Evolutionary conservation across 2,888 invertebrate genomes (phyloP), one percentile per base, ranked within the genome.

Genomic region (Barypeithes pellucidus): DNA sequence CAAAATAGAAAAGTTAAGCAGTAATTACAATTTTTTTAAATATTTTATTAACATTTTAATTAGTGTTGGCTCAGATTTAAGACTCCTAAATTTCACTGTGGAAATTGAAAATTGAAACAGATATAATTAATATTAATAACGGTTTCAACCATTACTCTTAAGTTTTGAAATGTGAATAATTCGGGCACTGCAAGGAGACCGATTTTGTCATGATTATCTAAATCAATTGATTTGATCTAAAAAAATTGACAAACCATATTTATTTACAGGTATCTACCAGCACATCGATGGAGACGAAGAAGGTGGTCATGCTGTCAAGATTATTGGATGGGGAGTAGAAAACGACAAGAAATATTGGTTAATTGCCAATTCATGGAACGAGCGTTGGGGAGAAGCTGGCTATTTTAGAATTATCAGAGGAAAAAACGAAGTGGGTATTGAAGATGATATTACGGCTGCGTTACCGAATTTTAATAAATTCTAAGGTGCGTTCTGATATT

Each of bases 321-420:
- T 96, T 63, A 85, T 96, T 52, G 96, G 97, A n/a, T 97, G 95
- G 94, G 97, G 97, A 47, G 91, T 90, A 0, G 93, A 95, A 76
- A 72, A 77, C 52, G 90, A 89, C 7, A 89, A 89, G 65, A 93
- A 93, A 63, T 97, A 95, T 85, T 97, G 97, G 97, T 89, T 95
- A 29, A 90, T 95, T 79, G 95, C 94, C 68, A 97, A 97, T 88
- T 95, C 95, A 0, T 97, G 96, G 96, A 97, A 97, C 87, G 88
- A 89, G 0, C 96, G 96, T 84, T 97, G 97, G 96, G 96, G 97
- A 76, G 92, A 94, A 84, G 89, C 91, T 83, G 95, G 95, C 2
- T 95, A 89, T 87, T 96, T 97, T 88, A 95, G 95, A 86, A 96
- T 97, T 77, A 87, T 94, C 20, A 90, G 96, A 73, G 96, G 96